Evolutionary conservation across 1,140 invertebrate species (phyloP).

Genomic region (Drosophila gunungcola): DNA sequence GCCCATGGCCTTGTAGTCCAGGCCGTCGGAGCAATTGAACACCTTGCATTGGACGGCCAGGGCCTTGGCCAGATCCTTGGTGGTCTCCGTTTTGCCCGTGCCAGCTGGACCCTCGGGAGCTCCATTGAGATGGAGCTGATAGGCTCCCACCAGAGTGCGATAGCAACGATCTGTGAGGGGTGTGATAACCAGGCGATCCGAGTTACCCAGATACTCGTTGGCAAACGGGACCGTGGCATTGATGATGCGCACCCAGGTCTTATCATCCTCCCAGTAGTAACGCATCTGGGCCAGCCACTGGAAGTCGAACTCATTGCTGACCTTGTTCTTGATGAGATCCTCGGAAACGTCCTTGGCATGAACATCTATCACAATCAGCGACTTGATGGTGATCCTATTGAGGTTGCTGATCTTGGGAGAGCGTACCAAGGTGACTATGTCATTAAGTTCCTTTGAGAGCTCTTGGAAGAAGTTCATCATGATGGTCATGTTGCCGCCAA

Average conservation of each 20-base stretch:
- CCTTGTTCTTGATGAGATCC: constrained; percentile 89
- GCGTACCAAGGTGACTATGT: constrained; percentile 88
- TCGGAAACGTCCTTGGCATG: constrained; percentile 95
- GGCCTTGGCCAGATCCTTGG: constrained; percentile 95
- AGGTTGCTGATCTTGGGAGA: constrained; percentile 87
- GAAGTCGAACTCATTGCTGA: constrained; percentile 92
- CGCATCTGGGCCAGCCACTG: constrained; percentile 95
- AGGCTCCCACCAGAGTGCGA: constrained; percentile 94
- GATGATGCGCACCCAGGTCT: constrained; percentile 92
- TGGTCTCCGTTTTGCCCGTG: constrained; percentile 95
- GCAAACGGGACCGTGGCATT: constrained; percentile 94
- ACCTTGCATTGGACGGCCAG: constrained; percentile 96
- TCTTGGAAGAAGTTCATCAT: constrained; percentile 86
- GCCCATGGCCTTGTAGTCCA: constrained; percentile 97
- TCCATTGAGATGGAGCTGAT: constrained; percentile 94
- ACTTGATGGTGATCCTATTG: constrained; percentile 92
- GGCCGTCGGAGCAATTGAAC: constrained; percentile 97
- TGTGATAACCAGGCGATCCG: constrained; percentile 91
- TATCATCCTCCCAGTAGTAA: constrained; percentile 95
- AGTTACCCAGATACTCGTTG: constrained; percentile 96
- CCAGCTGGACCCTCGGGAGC: constrained; percentile 95
- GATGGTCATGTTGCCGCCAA: constrained; percentile 85
- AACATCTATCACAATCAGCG: constrained; percentile 95
- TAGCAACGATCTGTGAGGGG: constrained; percentile 94
- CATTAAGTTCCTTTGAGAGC: constrained; percentile 87